Conservation (phyloP, 2,888 invertebrate species). For the Mythimna impura region DNA sequence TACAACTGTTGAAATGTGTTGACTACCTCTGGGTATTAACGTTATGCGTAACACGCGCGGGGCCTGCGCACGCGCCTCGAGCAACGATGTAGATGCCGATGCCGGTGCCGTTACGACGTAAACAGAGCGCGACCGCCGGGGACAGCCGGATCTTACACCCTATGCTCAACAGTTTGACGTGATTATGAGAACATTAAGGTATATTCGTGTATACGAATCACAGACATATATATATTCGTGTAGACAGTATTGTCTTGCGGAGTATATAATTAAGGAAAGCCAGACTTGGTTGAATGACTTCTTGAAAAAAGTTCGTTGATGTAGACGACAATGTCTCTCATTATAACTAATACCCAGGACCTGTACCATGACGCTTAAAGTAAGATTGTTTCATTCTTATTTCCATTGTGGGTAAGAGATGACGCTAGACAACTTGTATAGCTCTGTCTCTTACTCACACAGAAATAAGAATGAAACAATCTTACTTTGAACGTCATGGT, state of each 20-base stretch:
- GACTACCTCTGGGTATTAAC: constrained; percentile 1
- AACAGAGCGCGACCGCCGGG: constrained; percentile 55
- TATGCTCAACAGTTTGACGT: constrained; percentile 4
- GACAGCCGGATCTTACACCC: constrained; percentile 52
- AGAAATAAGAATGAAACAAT: too few species aligned
- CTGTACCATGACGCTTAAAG: too few species aligned
- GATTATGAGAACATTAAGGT: not conserved
- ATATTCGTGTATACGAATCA: not conserved
- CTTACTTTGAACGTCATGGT: too few species aligned
- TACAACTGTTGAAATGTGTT: too few species aligned
- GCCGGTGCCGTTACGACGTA: constrained; percentile 37
- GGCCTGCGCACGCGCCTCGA: constrained; percentile 33
- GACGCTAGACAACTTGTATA: too few species aligned
- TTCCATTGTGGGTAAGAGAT: too few species aligned
- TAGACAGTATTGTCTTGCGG: not conserved
- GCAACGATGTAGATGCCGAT: constrained; percentile 2
- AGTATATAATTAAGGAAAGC: not conserved
- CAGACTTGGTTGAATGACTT: not conserved
- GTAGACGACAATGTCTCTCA: not conserved
- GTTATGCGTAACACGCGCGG: constrained; percentile 31
- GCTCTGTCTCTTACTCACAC: too few species aligned
- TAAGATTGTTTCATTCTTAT: too few species aligned
- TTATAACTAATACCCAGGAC: not conserved
- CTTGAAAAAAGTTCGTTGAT: not conserved
- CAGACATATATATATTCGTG: too few species aligned